Evolutionary conservation across 2,113 vertebrate species (phyloP), one percentile per base, ranked within the genome.

Genomic region (Coreoperca whiteheadi): DNA sequence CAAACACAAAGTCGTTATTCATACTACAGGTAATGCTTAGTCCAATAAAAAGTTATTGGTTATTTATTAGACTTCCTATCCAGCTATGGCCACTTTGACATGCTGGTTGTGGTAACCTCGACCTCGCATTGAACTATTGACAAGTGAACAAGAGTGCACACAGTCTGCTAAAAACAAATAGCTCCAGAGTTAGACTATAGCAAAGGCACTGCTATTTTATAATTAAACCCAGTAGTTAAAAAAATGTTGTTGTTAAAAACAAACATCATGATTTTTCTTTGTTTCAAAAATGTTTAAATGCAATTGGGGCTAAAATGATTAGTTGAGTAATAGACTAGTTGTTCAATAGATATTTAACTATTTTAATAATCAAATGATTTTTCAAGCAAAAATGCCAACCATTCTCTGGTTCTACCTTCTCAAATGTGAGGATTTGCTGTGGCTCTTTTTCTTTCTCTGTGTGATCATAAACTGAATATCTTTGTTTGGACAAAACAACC

Each of bases 81-180:
- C 51, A 25, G 10, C 5, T 73, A 56, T 63, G 2, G 8, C 5
- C 34, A 20, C 67, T 41, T 72, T 56, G 37, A 75, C 74, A 18
- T 65, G 46, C 1, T 41, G 34, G 60, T 50, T 56, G 51, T 46
- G 53, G 77, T 23, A 39, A 28, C 32, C 6, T 48, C 8, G 14
- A 83, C 56, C 82, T 82, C 25, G 43, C 43, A 46, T 69, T 82
- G 60, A 74, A 59, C 68, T 23, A 8, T 10, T 70, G 12, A 74
- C 57, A 66, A 56, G 68, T 37, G 25, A 67, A 41, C 51, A 6
- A 32, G 16, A 4, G 21, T 68, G 30, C 34, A 37, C 34, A 37
- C 53, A 56, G n/a, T 73, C 54, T 10, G 16, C 2, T 6, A 1
- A 59, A 57, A 12, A 30, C 67, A 80, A 74, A 73, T 43, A 43